Conservation (phyloP, 2,888 invertebrate genomes). For the Sesamia inferens region DNA sequence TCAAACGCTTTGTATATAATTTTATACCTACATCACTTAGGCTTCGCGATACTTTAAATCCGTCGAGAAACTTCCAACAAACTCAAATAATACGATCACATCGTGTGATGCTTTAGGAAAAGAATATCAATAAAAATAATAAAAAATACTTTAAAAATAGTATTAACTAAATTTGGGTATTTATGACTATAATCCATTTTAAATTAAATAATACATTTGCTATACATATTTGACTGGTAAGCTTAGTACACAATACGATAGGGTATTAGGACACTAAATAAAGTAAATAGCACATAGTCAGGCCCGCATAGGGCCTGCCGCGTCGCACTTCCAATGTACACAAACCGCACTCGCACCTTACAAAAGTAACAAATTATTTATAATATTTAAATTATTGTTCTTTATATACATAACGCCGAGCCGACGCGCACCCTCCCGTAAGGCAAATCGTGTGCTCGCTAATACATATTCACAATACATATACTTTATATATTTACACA, state of each 20-base stretch:
- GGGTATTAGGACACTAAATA: constrained; percentile 87
- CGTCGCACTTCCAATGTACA: constrained; percentile 80
- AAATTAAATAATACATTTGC: constrained; percentile 88
- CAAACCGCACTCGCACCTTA: constrained; percentile 84
- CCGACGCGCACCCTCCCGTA: constrained; percentile 80
- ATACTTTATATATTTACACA: constrained; percentile 86
- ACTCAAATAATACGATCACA: constrained; percentile 83
- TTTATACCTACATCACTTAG: constrained; percentile 74
- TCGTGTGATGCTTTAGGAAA: constrained; percentile 84
- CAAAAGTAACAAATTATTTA: constrained; percentile 87
- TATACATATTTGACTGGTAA: constrained; percentile 90
- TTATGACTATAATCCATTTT: constrained; percentile 89
- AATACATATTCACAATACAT: constrained; percentile 75
- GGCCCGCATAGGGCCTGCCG: constrained; percentile 69
- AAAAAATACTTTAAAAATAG: constrained; percentile 83
- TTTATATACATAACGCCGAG: constrained; percentile 86
- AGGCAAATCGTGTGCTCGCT: constrained; percentile 84
- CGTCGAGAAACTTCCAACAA: constrained; percentile 75
- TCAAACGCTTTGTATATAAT: constrained; percentile 73
- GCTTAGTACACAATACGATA: constrained; percentile 88
- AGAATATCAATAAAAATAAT: constrained; percentile 79
- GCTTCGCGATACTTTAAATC: constrained; percentile 71
- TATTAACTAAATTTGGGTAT: constrained; percentile 90
- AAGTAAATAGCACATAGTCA: constrained; percentile 85
- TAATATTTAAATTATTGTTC: constrained; percentile 84